phyloP scores from a whole-genome alignment of 1,140 invertebrate genomes.

The Solenopsis invicta region DNA sequence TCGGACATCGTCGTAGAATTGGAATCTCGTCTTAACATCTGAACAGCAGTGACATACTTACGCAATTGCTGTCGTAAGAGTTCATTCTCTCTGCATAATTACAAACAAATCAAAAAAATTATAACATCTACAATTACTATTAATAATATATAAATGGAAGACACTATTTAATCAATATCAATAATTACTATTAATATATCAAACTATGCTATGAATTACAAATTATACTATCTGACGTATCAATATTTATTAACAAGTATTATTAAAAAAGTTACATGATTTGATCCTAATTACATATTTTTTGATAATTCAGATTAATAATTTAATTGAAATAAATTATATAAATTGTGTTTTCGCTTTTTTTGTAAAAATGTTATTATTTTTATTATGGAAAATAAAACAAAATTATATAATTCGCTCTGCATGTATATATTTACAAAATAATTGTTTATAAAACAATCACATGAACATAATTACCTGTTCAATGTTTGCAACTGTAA shows the following conservation, averaged over 20 bases:
- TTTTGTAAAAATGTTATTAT: constrained; percentile 4
- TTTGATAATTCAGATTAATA: constrained; percentile 22
- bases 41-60: constrained; percentile 96
- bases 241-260: too few relatives aligned
- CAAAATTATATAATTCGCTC: background rate
- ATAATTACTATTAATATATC: too few relatives aligned
- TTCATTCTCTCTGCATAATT: constrained; percentile 92
- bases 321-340: background rate
- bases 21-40: constrained; percentile 92
- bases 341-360: background rate
- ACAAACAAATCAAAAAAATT: background rate
- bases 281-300: background rate
- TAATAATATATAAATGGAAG: background rate
- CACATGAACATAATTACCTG: constrained; percentile 67
- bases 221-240: too few relatives aligned
- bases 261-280: background rate
- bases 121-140: constrained; percentile 2
- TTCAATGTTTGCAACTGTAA: constrained; percentile 85
- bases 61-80: constrained; percentile 95
- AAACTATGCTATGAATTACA: too few relatives aligned
- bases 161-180: too few relatives aligned
- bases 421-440: background rate
- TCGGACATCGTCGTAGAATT: constrained; percentile 81
- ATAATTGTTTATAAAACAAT: background rate
- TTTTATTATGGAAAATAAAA: background rate